Percentiles rank a stretch among this genome's conserved stretches.
phyloP scores from a whole-genome alignment of 2,888 invertebrate species.

The Meghimatium bilineatum region DNA sequence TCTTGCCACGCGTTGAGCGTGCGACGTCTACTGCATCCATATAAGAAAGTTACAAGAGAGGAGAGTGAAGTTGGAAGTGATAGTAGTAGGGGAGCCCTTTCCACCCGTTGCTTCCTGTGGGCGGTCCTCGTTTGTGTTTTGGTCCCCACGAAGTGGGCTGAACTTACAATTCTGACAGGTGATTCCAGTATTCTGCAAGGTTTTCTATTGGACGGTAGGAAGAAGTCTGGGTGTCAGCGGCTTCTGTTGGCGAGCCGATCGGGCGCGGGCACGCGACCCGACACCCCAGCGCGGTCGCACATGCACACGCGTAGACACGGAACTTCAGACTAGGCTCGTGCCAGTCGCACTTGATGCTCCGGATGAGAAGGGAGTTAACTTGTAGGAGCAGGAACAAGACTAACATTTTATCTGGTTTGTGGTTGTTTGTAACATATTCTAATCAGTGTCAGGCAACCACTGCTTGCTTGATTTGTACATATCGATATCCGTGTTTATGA shows the following conservation, averaged over 20 bases:
- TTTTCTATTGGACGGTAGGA: conserved; percentile 5
- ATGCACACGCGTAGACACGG: conserved; percentile 28
- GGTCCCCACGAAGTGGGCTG: neutral
- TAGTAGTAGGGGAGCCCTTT: neutral
- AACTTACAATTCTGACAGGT: conserved; percentile 24
- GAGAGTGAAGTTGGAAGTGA: neutral
- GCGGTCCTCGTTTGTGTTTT: neutral
- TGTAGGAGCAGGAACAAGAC: neutral
- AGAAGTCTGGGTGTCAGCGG: neutral
- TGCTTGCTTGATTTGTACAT: neutral
- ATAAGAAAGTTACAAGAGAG: neutral
- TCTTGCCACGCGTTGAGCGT: conserved; percentile 37
- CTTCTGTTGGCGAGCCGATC: conserved; percentile 26
- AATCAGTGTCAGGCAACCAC: neutral
- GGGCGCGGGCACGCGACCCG: conserved; percentile 46
- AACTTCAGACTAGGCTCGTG: conserved; percentile 26
- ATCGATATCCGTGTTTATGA: too few relatives aligned
- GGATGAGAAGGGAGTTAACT: conserved; percentile 25
- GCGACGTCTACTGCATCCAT: conserved; percentile 2
- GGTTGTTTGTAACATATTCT: neutral
- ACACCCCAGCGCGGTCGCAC: conserved; percentile 35
- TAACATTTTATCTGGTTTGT: neutral
- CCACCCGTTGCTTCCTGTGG: conserved; percentile 5
- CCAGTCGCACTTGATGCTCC: conserved; percentile 44
- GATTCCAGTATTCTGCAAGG: neutral